Evolutionary conservation across 2,888 invertebrate genomes (phyloP).

Genomic region (Metopia argyrocephala): DNA sequence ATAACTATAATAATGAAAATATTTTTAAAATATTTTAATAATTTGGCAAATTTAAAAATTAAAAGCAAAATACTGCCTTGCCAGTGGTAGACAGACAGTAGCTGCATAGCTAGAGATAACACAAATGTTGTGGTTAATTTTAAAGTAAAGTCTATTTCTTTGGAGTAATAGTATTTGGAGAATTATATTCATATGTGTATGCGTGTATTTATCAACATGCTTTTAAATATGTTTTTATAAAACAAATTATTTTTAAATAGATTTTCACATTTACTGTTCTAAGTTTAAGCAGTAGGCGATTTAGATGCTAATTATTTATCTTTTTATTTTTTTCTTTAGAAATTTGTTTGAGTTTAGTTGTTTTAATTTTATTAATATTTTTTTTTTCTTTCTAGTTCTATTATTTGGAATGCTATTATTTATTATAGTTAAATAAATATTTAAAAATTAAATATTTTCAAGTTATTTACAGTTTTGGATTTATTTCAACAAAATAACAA

Average conservation of each 20-base stretch:
- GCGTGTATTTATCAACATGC: no score
- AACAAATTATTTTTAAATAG: neutral
- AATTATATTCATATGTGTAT: neutral
- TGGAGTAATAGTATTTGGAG: neutral
- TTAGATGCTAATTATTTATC: neutral
- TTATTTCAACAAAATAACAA: slow-evolving; percentile 24
- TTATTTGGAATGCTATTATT: neutral
- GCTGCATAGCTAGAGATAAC: slow-evolving; percentile 38
- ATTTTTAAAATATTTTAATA: no score
- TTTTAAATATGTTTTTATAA: no score
- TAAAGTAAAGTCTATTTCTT: neutral
- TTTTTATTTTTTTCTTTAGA: neutral
- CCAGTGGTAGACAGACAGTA: no score
- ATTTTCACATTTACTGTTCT: neutral
- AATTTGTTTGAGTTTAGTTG: neutral
- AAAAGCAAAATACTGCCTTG: no score
- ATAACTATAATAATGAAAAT: no score
- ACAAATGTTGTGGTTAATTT: slow-evolving; percentile 13
- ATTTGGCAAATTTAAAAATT: no score
- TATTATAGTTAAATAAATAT: neutral
- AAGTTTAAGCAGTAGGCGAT: slow-evolving; percentile 47
- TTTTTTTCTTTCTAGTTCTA: no score
- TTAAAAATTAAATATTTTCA: neutral
- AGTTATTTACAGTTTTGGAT: slow-evolving; percentile 38
- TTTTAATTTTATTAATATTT: no score